Base-by-base conservation (phyloP, 2,113 vertebrate genomes). In the Porphyrio hochstetteri region DNA sequence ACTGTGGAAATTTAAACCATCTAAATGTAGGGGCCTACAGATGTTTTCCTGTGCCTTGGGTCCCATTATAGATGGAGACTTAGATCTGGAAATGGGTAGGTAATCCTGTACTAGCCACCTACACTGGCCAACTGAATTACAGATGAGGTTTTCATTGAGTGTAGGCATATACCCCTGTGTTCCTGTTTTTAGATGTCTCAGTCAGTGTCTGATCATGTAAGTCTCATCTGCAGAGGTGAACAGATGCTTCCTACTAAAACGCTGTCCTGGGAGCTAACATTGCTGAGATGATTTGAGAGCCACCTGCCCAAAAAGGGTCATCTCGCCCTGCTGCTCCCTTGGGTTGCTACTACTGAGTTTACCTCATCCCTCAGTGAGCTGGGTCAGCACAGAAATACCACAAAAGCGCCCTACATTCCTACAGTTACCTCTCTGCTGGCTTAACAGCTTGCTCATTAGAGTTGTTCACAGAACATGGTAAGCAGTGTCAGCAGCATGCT, bases 241-340 rank as follows among this genome's bases (percentile, higher is more conserved):
- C 17, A 55, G 42, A 48, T 0, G 1, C 23, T 91, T 79, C 14
- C 29, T 69, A 31, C 29, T 48, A 15, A 57, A 24, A 19, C 10
- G 25, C 7, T 35, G 52, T 40, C 38, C 61, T 44, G 23, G 33
- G 23, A 56, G 14, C 16, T 79, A 29, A 21, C 5, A 1, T 19
- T 0, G 2, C 5, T 1, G 20, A 42, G 36, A 5, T 0, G 0
- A 2, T 70, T 28, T 35, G 21, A 52, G 67, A 71, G 52, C 61
- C 57, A 21, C 31, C 55, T 69, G n/a, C 57, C 61, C 31, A 5
- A 44, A 70, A 65, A 36, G 21, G 15, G 33, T 46, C 4, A 0
- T 23, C 55, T 69, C 38, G 18, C 16, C 50, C 21, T 25, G 6
- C 23, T 44, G 23, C 19, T 69, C 28, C 42, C 27, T 50, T 17